These are phyloP conservation scores for Artemia franciscana DNA, from an alignment of 1,140 invertebrate genomes.

Conservation along the genomic window DNA sequence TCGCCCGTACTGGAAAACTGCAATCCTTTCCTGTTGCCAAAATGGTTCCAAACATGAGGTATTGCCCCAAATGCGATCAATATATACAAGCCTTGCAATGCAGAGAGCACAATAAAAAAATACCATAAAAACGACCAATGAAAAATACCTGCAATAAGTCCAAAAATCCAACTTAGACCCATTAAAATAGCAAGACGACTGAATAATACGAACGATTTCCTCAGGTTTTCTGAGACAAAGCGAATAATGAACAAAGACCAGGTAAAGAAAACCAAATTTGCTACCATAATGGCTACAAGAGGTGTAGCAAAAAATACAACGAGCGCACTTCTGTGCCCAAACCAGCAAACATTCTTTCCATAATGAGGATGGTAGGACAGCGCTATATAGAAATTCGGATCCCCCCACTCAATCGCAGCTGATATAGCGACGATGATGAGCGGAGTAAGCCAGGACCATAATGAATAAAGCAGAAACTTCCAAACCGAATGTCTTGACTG, in stretches of 20 bases:
- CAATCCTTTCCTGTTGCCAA: too few relatives aligned
- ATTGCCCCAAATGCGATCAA: constrained; percentile 32
- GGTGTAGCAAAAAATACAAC: constrained; percentile 29
- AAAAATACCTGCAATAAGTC: constrained; percentile 25
- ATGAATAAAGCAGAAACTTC: constrained; percentile 26
- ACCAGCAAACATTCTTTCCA: constrained; percentile 28
- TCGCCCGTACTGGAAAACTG: too few relatives aligned
- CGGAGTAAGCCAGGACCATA: constrained; percentile 29
- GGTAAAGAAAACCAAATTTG: constrained; percentile 28
- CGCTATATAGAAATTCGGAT: constrained; percentile 13
- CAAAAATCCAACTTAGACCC: constrained; percentile 29
- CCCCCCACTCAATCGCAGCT: constrained; percentile 24
- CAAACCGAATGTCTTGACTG: constrained; percentile 21
- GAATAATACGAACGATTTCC: constrained; percentile 28
- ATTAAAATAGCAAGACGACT: constrained; percentile 28
- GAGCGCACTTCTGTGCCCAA: constrained; percentile 25
- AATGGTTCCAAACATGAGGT: too few relatives aligned
- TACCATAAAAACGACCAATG: constrained; percentile 24
- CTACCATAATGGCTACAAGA: constrained; percentile 22
- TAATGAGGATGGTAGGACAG: constrained; percentile 24
- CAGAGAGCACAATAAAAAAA: constrained; percentile 29
- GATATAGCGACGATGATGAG: constrained; percentile 23
- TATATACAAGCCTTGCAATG: constrained; percentile 32
- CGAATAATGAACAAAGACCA: constrained; percentile 27
- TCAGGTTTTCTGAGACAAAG: constrained; percentile 19